Evolutionary conservation across 2,113 vertebrate species (phyloP).

Genomic region (Stercorarius parasiticus): DNA sequence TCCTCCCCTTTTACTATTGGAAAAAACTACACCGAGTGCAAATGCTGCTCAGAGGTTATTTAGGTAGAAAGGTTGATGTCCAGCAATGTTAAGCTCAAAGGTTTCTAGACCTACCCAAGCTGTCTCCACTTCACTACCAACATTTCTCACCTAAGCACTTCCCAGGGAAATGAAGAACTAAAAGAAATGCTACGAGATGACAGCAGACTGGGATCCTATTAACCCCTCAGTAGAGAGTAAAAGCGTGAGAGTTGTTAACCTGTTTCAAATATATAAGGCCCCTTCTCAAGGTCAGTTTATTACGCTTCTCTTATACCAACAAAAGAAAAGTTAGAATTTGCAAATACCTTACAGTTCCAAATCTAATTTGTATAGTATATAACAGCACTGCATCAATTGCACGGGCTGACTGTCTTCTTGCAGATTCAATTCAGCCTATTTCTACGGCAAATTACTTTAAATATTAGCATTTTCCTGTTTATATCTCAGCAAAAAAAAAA

Average conservation of each 20-base stretch:
- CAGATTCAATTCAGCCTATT: background rate
- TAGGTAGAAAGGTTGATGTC: background rate
- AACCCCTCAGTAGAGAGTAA: background rate
- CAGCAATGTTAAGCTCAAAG: background rate
- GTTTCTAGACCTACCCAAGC: background rate
- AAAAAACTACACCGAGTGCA: background rate
- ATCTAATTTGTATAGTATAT: background rate
- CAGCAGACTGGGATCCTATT: background rate
- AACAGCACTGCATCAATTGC: background rate
- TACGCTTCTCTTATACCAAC: background rate
- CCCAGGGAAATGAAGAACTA: background rate
- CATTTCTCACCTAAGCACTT: background rate
- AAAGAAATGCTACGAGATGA: background rate
- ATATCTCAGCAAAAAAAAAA: background rate
- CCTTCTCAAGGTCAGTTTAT: background rate
- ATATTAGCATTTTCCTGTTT: background rate
- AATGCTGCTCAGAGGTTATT: background rate
- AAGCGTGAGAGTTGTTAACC: background rate
- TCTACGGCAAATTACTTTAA: background rate
- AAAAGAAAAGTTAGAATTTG: background rate
- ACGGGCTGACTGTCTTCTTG: background rate
- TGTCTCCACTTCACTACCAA: background rate
- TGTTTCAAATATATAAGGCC: background rate
- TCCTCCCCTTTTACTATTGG: background rate
- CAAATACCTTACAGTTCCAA: background rate